A percentile compares a stretch with the other conserved stretches of the same genome.
phyloP scores from a whole-genome alignment of 2,797 vertebrate genomes.

The Glyptemys insculpta region DNA sequence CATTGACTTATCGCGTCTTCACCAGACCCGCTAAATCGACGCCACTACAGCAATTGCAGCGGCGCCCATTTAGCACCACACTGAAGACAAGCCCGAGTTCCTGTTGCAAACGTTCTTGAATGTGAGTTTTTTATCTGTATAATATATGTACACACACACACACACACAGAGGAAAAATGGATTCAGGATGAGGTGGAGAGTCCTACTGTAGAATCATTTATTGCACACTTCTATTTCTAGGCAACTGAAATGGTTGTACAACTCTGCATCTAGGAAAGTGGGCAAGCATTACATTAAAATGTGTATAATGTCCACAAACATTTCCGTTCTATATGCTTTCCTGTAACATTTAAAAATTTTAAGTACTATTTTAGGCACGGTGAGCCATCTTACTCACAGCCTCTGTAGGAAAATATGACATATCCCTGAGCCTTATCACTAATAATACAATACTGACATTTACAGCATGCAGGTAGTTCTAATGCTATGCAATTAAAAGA shows the following conservation, averaged over 20 bases:
- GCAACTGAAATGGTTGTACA: slow-evolving; percentile 33
- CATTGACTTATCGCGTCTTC: no score
- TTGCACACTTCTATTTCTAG: slow-evolving; percentile 30
- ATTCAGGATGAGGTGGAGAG: background rate
- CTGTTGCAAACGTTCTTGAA: no score
- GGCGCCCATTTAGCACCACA: no score
- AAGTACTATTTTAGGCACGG: background rate
- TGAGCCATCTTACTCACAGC: background rate
- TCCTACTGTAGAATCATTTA: slow-evolving; percentile 30
- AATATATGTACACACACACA: accelerated
- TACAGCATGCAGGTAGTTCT: background rate
- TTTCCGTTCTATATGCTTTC: background rate
- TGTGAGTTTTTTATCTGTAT: background rate
- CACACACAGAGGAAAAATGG: background rate
- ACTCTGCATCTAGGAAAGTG: slow-evolving; percentile 50
- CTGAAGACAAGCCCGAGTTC: no score
- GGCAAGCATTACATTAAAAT: background rate
- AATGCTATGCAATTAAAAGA: slow-evolving; percentile 1
- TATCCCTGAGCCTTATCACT: slow-evolving; percentile 18
- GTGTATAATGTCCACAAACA: slow-evolving; percentile 16
- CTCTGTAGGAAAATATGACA: background rate
- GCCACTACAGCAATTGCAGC: no score
- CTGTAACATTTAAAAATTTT: background rate
- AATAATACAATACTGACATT: background rate
- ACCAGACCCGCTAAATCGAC: no score